These are phyloP conservation scores for Cossypha heuglini DNA, from an alignment of 2,797 vertebrate species.

Conservation along the genomic window DNA sequence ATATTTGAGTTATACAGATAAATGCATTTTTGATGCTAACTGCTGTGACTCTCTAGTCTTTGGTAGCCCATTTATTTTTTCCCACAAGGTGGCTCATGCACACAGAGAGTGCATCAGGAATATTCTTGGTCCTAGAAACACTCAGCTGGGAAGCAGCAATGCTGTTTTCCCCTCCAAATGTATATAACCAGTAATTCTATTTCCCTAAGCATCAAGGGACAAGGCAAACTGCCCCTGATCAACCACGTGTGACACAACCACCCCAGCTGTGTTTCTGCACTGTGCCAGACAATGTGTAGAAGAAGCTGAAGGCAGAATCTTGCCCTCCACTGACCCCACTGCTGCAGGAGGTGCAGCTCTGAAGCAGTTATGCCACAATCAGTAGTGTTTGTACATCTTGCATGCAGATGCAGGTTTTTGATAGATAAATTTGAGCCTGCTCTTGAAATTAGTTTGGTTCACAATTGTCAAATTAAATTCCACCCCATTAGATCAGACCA, in stretches of 20 bases:
- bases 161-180: neutral
- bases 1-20: neutral
- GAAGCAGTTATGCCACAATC: neutral
- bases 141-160: neutral
- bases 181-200: neutral
- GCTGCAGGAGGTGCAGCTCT: neutral
- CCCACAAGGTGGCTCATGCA: neutral
- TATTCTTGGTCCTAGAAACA: neutral
- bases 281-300: neutral
- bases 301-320: neutral
- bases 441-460: neutral
- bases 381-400: neutral
- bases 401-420: neutral
- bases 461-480: neutral
- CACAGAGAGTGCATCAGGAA: neutral
- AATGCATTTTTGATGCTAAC: neutral
- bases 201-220: neutral
- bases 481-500: neutral
- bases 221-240: neutral
- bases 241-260: fast-evolving
- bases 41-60: neutral
- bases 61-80: neutral
- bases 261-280: neutral
- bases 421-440: neutral
- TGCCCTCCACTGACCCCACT: neutral